phyloP scores from a whole-genome alignment of 2,888 invertebrate species.

The Orchesella flavescens region DNA sequence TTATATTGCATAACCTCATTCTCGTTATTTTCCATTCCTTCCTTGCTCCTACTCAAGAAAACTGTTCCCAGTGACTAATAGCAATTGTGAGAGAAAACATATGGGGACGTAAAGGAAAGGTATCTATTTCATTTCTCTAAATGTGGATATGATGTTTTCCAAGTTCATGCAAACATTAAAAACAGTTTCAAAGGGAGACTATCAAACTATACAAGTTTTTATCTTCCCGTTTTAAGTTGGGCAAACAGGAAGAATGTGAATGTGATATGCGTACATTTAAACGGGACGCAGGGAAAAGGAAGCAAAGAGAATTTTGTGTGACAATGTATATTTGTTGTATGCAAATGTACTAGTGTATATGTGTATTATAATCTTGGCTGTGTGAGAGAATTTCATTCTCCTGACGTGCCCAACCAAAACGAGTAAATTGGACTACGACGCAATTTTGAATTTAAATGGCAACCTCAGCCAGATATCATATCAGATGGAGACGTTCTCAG shows the following conservation, averaged over 20 bases:
- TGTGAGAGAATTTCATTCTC: no score
- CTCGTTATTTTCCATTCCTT: neutral
- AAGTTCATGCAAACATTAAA: constrained; percentile 6
- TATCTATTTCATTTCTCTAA: no score
- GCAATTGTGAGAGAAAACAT: no score
- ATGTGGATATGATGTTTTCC: neutral
- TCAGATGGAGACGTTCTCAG: neutral
- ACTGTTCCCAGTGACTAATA: neutral
- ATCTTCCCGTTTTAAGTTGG: neutral
- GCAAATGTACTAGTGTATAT: no score
- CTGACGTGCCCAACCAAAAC: neutral
- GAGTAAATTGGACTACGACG: constrained; percentile 8
- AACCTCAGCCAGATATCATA: constrained; percentile 1
- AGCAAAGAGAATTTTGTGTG: no score
- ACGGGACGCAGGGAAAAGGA: no score
- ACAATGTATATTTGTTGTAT: no score
- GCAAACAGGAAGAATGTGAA: neutral
- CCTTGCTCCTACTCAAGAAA: neutral
- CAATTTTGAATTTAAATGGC: constrained; percentile 25
- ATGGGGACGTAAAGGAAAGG: no score
- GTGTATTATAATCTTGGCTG: no score
- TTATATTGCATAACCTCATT: neutral
- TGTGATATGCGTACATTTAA: neutral
- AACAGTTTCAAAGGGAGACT: neutral
- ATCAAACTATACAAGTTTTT: neutral